Evolutionary conservation across 2,113 vertebrate species (phyloP).

Genomic region (Henicopernis longicauda): DNA sequence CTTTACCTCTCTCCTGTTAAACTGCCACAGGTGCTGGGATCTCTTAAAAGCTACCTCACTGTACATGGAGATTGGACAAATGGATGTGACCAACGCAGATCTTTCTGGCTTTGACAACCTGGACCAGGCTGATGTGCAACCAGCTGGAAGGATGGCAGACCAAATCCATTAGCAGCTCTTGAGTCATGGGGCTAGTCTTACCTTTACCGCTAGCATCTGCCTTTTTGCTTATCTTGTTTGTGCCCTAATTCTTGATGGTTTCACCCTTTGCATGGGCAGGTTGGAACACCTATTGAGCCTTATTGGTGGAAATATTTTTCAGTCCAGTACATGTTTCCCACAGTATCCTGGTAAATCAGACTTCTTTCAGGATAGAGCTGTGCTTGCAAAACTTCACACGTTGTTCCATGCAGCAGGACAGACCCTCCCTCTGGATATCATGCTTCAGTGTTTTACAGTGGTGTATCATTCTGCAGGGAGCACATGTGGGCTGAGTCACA

Average conservation of each 20-base stretch:
- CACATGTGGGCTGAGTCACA: neutral
- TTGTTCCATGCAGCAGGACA: neutral
- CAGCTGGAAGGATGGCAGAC: neutral
- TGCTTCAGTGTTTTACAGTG: neutral
- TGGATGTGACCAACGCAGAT: neutral
- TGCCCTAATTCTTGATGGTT: neutral
- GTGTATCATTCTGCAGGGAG: neutral
- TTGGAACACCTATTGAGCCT: neutral
- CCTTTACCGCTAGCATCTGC: neutral
- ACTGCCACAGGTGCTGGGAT: neutral
- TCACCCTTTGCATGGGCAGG: neutral
- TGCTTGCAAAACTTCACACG: neutral
- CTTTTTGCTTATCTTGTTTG: neutral
- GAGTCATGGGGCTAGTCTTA: neutral
- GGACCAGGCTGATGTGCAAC: neutral
- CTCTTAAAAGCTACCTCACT: neutral
- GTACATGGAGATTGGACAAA: neutral
- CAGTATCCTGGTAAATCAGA: neutral
- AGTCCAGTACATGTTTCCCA: neutral
- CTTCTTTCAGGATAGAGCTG: neutral
- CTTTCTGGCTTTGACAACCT: neutral
- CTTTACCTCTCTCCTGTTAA: neutral
- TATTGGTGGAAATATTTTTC: neutral
- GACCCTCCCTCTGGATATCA: neutral
- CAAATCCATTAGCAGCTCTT: neutral